Evolutionary conservation across 2,113 vertebrate species (phyloP).

Genomic region (Carassius auratus): DNA sequence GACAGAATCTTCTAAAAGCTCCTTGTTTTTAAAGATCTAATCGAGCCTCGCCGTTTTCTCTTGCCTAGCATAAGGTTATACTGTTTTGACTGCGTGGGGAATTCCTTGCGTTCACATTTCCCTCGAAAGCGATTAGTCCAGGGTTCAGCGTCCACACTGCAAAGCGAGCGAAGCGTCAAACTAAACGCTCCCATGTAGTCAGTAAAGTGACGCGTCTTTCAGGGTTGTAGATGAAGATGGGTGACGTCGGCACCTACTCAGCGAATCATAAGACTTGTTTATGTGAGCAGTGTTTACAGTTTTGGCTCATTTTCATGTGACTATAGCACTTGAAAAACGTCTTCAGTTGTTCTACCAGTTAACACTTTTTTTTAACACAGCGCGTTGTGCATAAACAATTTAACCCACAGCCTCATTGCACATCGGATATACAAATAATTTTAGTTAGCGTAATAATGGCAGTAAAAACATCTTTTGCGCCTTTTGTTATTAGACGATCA

Average conservation of each 20-base stretch:
- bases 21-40: conserved; percentile 16
- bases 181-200: background rate
- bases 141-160: background rate
- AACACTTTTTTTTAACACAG: background rate
- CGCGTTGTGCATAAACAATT: background rate
- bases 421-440: background rate
- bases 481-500: background rate
- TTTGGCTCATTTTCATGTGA: background rate
- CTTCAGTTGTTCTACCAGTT: background rate
- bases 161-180: background rate
- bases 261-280: background rate
- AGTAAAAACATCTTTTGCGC: background rate
- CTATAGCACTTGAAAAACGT: background rate
- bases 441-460: background rate
- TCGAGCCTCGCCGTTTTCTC: conserved; percentile 46
- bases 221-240: background rate
- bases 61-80: conserved; percentile 67
- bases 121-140: conserved; percentile 72
- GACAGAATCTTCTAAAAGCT: conserved; percentile 26
- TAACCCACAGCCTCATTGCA: background rate
- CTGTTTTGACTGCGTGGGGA: conserved; percentile 74
- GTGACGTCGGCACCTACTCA: background rate
- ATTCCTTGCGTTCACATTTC: conserved; percentile 82
- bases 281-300: background rate
- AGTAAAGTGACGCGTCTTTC: background rate